phyloP scores from a whole-genome alignment of 1,140 invertebrate species.

The Bicyclus anynana region DNA sequence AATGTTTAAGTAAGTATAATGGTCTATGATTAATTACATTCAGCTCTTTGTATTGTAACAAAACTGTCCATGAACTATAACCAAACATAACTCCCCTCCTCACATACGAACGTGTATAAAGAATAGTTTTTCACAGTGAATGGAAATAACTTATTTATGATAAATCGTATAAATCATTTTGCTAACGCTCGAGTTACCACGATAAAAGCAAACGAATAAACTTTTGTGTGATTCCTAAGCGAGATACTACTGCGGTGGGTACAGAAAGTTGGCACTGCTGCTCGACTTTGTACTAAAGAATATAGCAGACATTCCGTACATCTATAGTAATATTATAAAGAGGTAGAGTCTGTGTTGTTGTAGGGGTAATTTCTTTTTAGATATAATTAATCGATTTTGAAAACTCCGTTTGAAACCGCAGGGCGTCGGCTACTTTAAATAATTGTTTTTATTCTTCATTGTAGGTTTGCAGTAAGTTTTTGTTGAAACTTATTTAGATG shows the following conservation, averaged over 20 bases:
- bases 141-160: conserved; percentile 72
- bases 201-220: conserved; percentile 73
- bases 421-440: too few species aligned
- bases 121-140: conserved; percentile 60
- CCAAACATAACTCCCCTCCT: conserved; percentile 33
- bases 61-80: neutral
- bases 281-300: conserved; percentile 22
- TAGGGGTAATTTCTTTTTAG: too few species aligned
- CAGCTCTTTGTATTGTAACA: neutral
- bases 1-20: too few species aligned
- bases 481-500: too few species aligned
- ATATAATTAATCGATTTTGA: too few species aligned
- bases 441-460: too few species aligned
- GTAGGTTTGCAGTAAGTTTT: too few species aligned
- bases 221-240: conserved; percentile 67
- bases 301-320: conserved; percentile 8
- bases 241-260: conserved; percentile 49
- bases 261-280: conserved; percentile 29
- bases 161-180: conserved; percentile 75
- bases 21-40: too few species aligned
- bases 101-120: conserved; percentile 10
- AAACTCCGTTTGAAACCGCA: too few species aligned
- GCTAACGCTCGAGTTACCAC: conserved; percentile 54
- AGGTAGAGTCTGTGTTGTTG: neutral
- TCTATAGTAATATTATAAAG: neutral